Conservation (phyloP, 2,797 vertebrate genomes). For the Mus caroli region DNA sequence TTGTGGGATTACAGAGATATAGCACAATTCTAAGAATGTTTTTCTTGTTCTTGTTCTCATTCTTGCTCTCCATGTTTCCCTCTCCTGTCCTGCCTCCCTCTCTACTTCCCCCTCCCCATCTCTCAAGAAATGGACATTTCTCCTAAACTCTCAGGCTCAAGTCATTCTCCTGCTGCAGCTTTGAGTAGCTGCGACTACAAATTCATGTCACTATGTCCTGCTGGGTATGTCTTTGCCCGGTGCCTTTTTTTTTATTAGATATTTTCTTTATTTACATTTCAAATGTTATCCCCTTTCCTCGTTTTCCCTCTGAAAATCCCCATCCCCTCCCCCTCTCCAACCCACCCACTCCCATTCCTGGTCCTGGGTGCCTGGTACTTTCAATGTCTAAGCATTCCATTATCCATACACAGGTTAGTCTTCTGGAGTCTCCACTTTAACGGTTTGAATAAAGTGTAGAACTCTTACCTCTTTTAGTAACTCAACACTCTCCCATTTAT, state of each 20-base stretch:
- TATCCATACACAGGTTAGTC: neutral
- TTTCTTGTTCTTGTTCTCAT: neutral
- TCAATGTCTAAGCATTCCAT: neutral
- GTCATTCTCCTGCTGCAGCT: neutral
- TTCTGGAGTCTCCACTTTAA: constrained; percentile 42
- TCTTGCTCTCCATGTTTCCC: neutral
- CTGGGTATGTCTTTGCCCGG: neutral
- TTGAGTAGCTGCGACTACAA: neutral
- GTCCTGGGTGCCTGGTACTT: neutral
- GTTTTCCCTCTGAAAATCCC: too few species aligned
- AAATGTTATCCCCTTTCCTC: too few species aligned
- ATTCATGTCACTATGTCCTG: neutral
- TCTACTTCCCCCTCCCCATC: neutral
- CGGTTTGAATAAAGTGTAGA: constrained; percentile 26
- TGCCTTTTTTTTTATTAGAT: neutral
- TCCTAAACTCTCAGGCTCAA: neutral
- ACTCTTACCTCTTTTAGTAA: constrained; percentile 53
- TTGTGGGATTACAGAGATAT: neutral
- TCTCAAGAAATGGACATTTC: neutral
- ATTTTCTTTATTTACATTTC: too few species aligned
- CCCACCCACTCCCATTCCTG: too few species aligned
- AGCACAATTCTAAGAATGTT: neutral
- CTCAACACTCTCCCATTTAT: constrained; percentile 19
- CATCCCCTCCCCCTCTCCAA: too few species aligned
- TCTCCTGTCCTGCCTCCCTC: neutral